Base-by-base conservation (phyloP, 2,888 invertebrate genomes). In the Teleogryllus oceanicus region DNA sequence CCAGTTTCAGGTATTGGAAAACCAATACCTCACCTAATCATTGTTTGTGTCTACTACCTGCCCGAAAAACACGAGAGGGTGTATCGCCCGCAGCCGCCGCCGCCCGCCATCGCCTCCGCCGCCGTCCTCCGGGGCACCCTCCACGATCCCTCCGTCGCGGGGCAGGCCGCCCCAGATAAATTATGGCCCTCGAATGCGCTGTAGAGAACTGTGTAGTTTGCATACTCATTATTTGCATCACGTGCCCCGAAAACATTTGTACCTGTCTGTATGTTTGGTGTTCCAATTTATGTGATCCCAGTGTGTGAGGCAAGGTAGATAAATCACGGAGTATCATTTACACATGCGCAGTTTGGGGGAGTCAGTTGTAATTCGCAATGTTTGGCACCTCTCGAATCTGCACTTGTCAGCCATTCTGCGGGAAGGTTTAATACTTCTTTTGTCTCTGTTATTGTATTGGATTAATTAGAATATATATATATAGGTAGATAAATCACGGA, bases 1-100 rank as follows among this genome's bases (percentile, higher is more conserved):
- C 62, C 62, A 16, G 16, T n/a, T 62, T n/a, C 62, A 62, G 13
- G 16, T n/a, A 62, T 62, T 62, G 62, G 62, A 62, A 62, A 62
- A 62, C n/a, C 16, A 62, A 62, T 62, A 13, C 62, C 62, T 62
- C 62, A 62, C 62, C 62, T 62, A 62, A 62, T 62, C 62, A 62
- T 62, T 62, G 62, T 62, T 62, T n/a, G 62, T 62, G 62, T 62
- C 16, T 18, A 62, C 62, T 62, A 62, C 62, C 62, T 62, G 62
- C n/a, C 62, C 8, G 16, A 62, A 62, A 62, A 62, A 62, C 62
- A 62, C 8, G 62, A 62, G 62, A 12, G n/a, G 16, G 62, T 4
- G 8, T 2, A 37, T 37, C 37, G 37, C 37, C 37, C 1, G 37
- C 37, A 8, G 37, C 37, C 37, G 37, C 37, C 37, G 37, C 37